A percentile compares a stretch with the other conserved stretches of the same genome.
These are phyloP conservation scores for Bombus turneri DNA, from an alignment of 1,140 invertebrate species.

Conservation along the genomic window DNA sequence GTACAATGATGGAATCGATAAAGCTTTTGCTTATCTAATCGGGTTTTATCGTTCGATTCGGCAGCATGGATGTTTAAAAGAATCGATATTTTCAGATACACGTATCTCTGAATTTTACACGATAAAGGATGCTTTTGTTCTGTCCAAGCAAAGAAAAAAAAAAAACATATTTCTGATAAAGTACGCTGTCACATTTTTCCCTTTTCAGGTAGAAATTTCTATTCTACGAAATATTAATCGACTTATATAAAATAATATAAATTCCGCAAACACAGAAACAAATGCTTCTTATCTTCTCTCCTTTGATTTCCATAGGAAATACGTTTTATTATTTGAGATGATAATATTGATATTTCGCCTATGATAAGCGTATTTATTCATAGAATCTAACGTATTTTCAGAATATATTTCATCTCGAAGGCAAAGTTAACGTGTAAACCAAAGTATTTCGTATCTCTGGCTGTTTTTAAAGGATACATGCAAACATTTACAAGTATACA, in stretches of 20 bases:
- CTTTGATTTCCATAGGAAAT: not conserved
- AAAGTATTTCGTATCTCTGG: too few relatives aligned
- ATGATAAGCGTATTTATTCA: too few relatives aligned
- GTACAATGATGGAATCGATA: constrained; percentile 31
- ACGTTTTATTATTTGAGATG: not conserved
- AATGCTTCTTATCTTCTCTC: not conserved
- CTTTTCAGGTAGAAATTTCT: not conserved
- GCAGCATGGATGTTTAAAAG: not conserved
- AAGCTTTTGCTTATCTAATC: constrained; percentile 30
- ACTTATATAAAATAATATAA: not conserved
- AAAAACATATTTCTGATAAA: not conserved
- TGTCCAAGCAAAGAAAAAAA: not conserved
- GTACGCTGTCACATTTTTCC: too few relatives aligned
- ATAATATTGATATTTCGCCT: not conserved
- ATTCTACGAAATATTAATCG: not conserved
- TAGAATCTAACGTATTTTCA: too few relatives aligned
- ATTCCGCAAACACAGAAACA: not conserved
- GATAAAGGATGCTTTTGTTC: not conserved
- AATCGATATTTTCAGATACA: not conserved
- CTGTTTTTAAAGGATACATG: too few relatives aligned
- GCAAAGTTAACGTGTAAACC: too few relatives aligned
- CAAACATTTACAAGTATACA: too few relatives aligned
- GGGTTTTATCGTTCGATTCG: constrained; percentile 22
- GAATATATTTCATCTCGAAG: too few relatives aligned
- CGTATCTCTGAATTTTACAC: not conserved